Conservation (phyloP, 2,888 invertebrate genomes). For the Nycteola revayana region DNA sequence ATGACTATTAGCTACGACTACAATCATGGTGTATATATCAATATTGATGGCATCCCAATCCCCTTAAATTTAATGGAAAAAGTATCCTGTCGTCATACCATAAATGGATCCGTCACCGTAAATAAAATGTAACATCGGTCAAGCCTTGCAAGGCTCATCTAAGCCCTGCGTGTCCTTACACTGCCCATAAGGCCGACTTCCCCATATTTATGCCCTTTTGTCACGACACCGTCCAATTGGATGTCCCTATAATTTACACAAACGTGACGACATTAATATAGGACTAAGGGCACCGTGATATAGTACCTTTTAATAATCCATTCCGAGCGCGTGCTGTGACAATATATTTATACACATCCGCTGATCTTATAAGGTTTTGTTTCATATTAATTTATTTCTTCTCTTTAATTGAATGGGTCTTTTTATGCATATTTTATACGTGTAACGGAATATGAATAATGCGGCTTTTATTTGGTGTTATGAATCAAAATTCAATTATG, state of each 20-base stretch:
- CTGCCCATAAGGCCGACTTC: slow-evolving; percentile 57
- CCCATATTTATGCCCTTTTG: slow-evolving; percentile 70
- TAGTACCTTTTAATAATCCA: slow-evolving; percentile 61
- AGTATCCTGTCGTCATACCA: slow-evolving; percentile 23
- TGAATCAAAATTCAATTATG: slow-evolving; percentile 29
- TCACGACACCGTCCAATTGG: slow-evolving; percentile 76
- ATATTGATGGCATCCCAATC: slow-evolving; percentile 5
- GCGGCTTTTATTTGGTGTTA: slow-evolving; percentile 18
- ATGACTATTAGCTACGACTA: too few relatives aligned
- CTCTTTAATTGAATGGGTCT: slow-evolving; percentile 48
- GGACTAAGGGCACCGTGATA: slow-evolving; percentile 49
- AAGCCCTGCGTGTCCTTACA: slow-evolving; percentile 58
- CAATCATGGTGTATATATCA: too few relatives aligned
- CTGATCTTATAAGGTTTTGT: slow-evolving; percentile 41
- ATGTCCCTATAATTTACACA: slow-evolving; percentile 73
- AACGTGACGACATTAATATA: slow-evolving; percentile 67
- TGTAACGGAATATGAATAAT: slow-evolving; percentile 22
- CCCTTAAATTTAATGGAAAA: slow-evolving; percentile 25
- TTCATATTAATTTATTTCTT: slow-evolving; percentile 44
- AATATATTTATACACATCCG: too few relatives aligned
- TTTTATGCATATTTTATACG: slow-evolving; percentile 29
- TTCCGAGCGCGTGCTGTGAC: slow-evolving; percentile 56
- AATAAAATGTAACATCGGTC: slow-evolving; percentile 34
- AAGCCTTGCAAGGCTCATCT: slow-evolving; percentile 52
- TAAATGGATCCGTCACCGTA: slow-evolving; percentile 33